A percentile compares a stretch with the other conserved stretches of the same genome.
Conservation (phyloP, 2,113 vertebrate genomes). For the Rutilus rutilus region DNA sequence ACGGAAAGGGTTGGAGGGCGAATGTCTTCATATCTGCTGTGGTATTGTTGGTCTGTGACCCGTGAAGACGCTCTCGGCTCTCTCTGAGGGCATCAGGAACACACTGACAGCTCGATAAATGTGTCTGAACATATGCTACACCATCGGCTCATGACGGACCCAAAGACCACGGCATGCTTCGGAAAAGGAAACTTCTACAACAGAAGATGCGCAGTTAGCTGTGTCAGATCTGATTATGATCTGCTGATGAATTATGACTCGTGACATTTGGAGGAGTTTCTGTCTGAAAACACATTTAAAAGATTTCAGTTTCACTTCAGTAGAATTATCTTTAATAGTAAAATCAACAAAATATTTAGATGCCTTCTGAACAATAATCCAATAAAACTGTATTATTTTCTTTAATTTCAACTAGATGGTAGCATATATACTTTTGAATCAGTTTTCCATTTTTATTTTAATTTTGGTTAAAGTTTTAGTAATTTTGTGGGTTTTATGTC, state of each 20-base stretch:
- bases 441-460: background rate
- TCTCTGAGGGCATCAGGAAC: background rate
- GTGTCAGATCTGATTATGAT: background rate
- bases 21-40: background rate
- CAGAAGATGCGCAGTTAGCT: background rate
- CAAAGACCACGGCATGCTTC: background rate
- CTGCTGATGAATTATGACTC: background rate
- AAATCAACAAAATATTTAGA: background rate
- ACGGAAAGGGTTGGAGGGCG: background rate
- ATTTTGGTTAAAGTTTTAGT: background rate
- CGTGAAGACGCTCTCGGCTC: background rate
- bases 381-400: background rate
- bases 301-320: background rate
- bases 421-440: background rate
- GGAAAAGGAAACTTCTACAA: background rate
- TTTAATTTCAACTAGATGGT: background rate
- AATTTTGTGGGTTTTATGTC: background rate
- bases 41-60: background rate
- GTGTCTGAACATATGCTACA: slow-evolving; percentile 1
- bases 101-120: background rate
- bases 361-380: background rate
- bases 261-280: background rate
- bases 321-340: background rate
- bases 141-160: background rate
- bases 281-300: background rate